Conservation (phyloP, 2,888 invertebrate genomes). For the Brenthis daphne region DNA sequence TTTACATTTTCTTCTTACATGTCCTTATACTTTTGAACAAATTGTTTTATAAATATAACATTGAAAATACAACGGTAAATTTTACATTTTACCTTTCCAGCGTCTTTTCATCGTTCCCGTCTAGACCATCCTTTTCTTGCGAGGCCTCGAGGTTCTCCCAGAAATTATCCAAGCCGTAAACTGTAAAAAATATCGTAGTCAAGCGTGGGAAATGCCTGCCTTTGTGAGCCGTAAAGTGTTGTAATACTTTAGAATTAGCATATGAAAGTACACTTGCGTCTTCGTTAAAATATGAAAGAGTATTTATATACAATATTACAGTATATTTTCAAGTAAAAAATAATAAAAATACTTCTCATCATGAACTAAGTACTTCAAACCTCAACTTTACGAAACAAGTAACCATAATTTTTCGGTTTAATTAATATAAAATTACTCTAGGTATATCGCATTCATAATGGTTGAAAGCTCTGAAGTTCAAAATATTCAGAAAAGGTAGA, state of each 20-base stretch:
- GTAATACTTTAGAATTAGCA: slow-evolving; percentile 2
- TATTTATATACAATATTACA: too few relatives aligned
- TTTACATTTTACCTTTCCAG: slow-evolving; percentile 63
- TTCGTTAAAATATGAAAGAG: too few relatives aligned
- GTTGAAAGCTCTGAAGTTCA: too few relatives aligned
- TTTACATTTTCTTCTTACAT: not conserved
- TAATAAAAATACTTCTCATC: too few relatives aligned
- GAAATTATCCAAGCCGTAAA: slow-evolving; percentile 74
- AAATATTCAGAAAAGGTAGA: too few relatives aligned
- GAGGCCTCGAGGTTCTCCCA: slow-evolving; percentile 71
- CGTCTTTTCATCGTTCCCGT: slow-evolving; percentile 63
- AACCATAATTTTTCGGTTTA: too few relatives aligned
- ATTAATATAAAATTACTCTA: too few relatives aligned
- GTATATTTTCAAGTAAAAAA: too few relatives aligned
- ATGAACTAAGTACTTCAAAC: too few relatives aligned
- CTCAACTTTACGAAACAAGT: too few relatives aligned
- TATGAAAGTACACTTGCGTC: too few relatives aligned
- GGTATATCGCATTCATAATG: too few relatives aligned
- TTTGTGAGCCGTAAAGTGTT: not conserved
- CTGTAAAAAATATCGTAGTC: slow-evolving; percentile 49
- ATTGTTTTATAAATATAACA: not conserved
- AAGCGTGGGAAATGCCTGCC: not conserved
- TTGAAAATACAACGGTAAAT: not conserved
- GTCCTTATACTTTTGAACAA: not conserved
- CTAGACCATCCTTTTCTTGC: slow-evolving; percentile 66